phyloP scores from a whole-genome alignment of 2,113 vertebrate species.

The Tyrannus savana region DNA sequence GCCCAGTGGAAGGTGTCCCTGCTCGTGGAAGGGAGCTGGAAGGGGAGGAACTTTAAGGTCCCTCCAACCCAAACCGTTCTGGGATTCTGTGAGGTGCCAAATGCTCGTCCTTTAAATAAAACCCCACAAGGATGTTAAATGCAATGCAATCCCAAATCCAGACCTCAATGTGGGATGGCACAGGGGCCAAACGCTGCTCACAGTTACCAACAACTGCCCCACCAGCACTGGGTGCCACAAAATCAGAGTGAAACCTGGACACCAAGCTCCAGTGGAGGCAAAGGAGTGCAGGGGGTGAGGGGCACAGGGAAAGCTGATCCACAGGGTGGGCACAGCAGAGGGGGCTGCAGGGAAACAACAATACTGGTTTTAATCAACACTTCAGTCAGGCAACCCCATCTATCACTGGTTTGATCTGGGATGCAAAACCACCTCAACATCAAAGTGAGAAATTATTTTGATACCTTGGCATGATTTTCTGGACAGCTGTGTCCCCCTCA shows the following conservation, averaged over 20 bases:
- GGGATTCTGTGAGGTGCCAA: background rate
- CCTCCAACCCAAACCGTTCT: background rate
- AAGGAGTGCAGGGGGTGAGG: rapidly evolving
- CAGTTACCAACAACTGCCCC: background rate
- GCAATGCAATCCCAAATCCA: background rate
- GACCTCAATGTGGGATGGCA: background rate
- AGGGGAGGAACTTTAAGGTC: background rate
- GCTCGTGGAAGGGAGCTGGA: background rate
- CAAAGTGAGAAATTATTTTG: background rate
- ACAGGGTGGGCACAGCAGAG: rapidly evolving
- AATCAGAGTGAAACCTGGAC: background rate
- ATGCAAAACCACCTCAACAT: background rate
- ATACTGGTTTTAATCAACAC: background rate
- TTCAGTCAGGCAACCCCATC: background rate
- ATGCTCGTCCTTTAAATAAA: background rate
- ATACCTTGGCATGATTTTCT: background rate
- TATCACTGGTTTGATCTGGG: background rate
- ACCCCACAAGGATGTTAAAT: background rate
- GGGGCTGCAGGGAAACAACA: background rate
- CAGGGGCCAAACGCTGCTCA: background rate
- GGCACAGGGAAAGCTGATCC: rapidly evolving
- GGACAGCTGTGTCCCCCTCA: background rate
- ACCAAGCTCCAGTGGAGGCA: rapidly evolving
- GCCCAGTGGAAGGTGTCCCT: background rate
- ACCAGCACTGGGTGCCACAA: rapidly evolving